Evolutionary conservation across 2,113 vertebrate species (phyloP).

Genomic region (Stegastes partitus): DNA sequence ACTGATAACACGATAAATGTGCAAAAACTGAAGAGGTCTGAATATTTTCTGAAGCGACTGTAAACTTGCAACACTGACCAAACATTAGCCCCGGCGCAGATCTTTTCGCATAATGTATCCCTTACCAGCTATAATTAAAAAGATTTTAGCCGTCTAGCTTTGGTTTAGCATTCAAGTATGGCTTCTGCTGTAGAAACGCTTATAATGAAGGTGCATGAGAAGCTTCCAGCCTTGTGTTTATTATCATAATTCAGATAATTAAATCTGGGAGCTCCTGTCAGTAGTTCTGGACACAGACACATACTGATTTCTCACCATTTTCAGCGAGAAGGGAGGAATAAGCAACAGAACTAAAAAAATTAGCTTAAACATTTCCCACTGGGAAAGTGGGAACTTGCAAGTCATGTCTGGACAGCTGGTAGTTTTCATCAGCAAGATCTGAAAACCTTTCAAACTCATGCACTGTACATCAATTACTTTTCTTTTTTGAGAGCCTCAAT

Average conservation of each 20-base stretch:
- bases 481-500: not conserved
- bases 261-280: too few species aligned
- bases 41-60: too few species aligned
- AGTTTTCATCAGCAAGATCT: not conserved
- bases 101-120: not conserved
- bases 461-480: not conserved
- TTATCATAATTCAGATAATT: too few species aligned
- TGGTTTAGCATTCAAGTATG: not conserved
- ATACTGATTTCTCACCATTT: too few species aligned
- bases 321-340: too few species aligned
- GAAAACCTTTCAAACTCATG: not conserved
- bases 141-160: not conserved
- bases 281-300: too few species aligned
- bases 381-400: not conserved
- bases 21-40: too few species aligned
- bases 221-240: too few species aligned
- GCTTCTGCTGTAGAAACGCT: not conserved
- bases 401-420: not conserved
- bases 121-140: not conserved
- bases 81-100: not conserved
- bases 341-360: conserved; percentile 3
- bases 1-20: too few species aligned
- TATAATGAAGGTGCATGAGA: too few species aligned
- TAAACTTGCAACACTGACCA: too few species aligned
- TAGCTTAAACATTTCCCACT: not conserved